A percentile compares a stretch with the other conserved stretches of the same genome.
Conservation (phyloP, 2,888 invertebrate species). For the Apotomis turbidana region DNA sequence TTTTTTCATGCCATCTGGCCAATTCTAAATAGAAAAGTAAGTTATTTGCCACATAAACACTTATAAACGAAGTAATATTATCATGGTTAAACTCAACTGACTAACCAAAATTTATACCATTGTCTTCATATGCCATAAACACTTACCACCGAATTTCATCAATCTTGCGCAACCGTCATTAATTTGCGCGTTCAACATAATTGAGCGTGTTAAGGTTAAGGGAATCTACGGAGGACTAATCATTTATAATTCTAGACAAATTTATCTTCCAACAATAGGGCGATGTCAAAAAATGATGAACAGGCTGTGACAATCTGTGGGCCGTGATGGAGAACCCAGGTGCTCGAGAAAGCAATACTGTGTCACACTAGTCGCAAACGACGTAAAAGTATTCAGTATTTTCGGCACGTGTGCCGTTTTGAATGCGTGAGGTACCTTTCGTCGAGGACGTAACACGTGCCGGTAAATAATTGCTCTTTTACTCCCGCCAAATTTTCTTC, state of each 20-base stretch:
- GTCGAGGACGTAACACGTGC: background rate
- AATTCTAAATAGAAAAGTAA: too few relatives aligned
- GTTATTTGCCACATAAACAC: background rate
- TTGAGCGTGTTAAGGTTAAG: slow-evolving; percentile 33
- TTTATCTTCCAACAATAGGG: slow-evolving; percentile 15
- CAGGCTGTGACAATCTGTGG: slow-evolving; percentile 14
- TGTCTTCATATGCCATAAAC: slow-evolving; percentile 1
- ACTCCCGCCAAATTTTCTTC: background rate
- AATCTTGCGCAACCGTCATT: slow-evolving; percentile 23
- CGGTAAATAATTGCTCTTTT: background rate
- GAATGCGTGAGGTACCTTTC: background rate
- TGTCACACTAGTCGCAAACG: background rate
- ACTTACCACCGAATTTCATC: slow-evolving; percentile 20
- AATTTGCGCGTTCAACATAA: slow-evolving; percentile 26
- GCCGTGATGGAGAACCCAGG: background rate
- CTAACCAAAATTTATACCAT: background rate
- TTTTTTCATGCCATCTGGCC: too few relatives aligned
- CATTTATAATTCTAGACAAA: slow-evolving; percentile 30
- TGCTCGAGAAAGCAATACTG: background rate
- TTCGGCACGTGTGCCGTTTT: background rate
- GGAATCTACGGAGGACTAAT: slow-evolving; percentile 20
- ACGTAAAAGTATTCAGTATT: background rate
- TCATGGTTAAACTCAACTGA: background rate
- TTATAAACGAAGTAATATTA: background rate
- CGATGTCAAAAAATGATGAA: slow-evolving; percentile 26